These are phyloP conservation scores for Hyposmocoma kahamanoa DNA, from an alignment of 1,140 invertebrate species.

Conservation along the genomic window DNA sequence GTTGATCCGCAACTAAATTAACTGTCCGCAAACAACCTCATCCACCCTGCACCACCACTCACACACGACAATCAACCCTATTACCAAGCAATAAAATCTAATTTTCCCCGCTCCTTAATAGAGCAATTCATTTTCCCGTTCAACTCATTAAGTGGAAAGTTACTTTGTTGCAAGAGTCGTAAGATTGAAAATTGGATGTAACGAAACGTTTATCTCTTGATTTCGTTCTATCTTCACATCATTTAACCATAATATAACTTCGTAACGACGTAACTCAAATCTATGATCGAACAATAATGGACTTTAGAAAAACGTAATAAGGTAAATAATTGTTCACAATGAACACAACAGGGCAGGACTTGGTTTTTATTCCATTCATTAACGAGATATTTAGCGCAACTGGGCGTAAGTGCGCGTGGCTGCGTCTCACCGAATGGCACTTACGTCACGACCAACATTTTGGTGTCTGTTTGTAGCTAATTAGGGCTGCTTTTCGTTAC, in stretches of 20 bases:
- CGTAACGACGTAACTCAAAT: slow-evolving; percentile 25
- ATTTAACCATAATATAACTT: slow-evolving; percentile 24
- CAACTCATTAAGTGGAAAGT: background rate
- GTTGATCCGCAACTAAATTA: slow-evolving; percentile 68
- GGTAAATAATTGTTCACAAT: too few species aligned
- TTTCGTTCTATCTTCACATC: slow-evolving; percentile 51
- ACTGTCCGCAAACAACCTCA: slow-evolving; percentile 52
- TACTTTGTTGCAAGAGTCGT: slow-evolving; percentile 25
- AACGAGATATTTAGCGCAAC: too few species aligned
- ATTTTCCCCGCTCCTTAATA: slow-evolving; percentile 23
- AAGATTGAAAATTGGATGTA: slow-evolving; percentile 31
- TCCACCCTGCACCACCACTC: slow-evolving; percentile 25
- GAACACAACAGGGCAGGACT: too few species aligned
- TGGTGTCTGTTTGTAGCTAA: too few species aligned
- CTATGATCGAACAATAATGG: too few species aligned
- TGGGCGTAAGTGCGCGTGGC: too few species aligned
- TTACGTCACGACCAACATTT: too few species aligned
- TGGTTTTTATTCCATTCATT: too few species aligned
- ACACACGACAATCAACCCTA: slow-evolving; percentile 36
- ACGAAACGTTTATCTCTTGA: slow-evolving; percentile 37
- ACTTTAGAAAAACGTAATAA: too few species aligned
- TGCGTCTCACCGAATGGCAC: too few species aligned
- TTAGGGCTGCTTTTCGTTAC: too few species aligned
- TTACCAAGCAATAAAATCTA: slow-evolving; percentile 20
- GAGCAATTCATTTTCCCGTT: too few species aligned